Base-by-base conservation (phyloP, 2,888 invertebrate genomes). In the Alcis repandata region DNA sequence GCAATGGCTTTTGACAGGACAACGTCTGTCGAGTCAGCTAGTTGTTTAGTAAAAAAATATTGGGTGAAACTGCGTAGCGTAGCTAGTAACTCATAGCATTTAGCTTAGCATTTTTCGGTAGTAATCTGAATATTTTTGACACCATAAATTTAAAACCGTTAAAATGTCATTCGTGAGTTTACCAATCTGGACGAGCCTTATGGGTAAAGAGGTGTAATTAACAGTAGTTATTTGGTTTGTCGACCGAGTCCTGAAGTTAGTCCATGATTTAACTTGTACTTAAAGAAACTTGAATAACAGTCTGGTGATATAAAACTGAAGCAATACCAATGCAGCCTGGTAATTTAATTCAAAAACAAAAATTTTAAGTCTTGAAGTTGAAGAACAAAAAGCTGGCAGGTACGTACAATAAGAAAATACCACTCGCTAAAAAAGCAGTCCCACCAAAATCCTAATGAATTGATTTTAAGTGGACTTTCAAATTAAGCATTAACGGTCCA, bases 401-500 rank as follows among this genome's bases (percentile, higher is more conserved):
- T n/a, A n/a, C n/a, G n/a, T 36, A 36, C 10, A 36, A 36, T 36
- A 11, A 9, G 36, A 11, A 36, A 1, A 1, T 36, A 36, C 6
- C 36, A 1, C 11, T 36, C 36, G 11, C 36, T 27, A 27, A 36
- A 36, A 36, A 36, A 36, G 11, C 36, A 36, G 36, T 36, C 36
- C 1, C 27, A 36, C 1, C 36, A 20, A 15, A 45, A 52, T 15
- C 33, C 43, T 36, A 15, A 45, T 45, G 54, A 46, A 52, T 58
- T 53, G 45, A 40, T 63, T 58, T 53, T 20, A 22, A 58, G 36
- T n/a, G 40, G 48, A 58, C 63, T 66, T 59, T 54, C 45, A 60
- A 60, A 58, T 52, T 40, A 63, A 52, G 41, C 43, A 60, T 61
- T 64, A 64, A 48, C 54, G 57, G 59, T 63, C 66, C 66, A 66